Base-by-base conservation (phyloP, 1,140 invertebrate species). In the Bombus balteatus region DNA sequence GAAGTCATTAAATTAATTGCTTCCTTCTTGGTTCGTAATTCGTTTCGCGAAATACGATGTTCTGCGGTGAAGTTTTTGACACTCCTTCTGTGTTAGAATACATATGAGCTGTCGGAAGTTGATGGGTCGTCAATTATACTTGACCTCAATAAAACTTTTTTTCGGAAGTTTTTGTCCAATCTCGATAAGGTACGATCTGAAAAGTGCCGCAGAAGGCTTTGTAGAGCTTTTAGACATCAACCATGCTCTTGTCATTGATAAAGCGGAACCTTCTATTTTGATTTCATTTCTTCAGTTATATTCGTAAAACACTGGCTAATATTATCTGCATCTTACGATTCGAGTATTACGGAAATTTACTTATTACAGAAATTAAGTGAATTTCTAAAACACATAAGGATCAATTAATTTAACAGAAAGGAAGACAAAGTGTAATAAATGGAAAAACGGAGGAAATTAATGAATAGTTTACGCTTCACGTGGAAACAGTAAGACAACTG, bases 401-500 rank as follows among this genome's bases (percentile, higher is more conserved):
- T 0, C 28, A 10, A n/a, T n/a, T 62, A 12, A n/a, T 62, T n/a
- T 2, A 62, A n/a, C 3, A 5, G 0, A 0, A n/a, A 62, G 12
- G 28, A 13, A 62, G 59, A 13, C 22, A 28, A 59, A 28, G 25
- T 10, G 22, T 59, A 59, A 28, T 28, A 34, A 13, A 18, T n/a
- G 18, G 37, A 22, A 70, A 70, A 62, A 72, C n/a, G 8, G 22
- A 12, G 47, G 25, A 72, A 80, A 47, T 68, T 15, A 65, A 65
- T 72, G 22, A 3, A 15, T 13, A 62, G 25, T 85, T 85, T 62
- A 71, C n/a, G 28, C 22, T n/a, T 9, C 3, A 8, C 13, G 22
- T 37, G 83, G 53, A 85, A 73, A 80, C 76, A 59, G 15, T 39
- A 9, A 79, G 76, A 84, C 76, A 84, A 79, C 83, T 84, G 39